phyloP scores from a whole-genome alignment of 2,797 vertebrate genomes.

The Hipposideros larvatus region DNA sequence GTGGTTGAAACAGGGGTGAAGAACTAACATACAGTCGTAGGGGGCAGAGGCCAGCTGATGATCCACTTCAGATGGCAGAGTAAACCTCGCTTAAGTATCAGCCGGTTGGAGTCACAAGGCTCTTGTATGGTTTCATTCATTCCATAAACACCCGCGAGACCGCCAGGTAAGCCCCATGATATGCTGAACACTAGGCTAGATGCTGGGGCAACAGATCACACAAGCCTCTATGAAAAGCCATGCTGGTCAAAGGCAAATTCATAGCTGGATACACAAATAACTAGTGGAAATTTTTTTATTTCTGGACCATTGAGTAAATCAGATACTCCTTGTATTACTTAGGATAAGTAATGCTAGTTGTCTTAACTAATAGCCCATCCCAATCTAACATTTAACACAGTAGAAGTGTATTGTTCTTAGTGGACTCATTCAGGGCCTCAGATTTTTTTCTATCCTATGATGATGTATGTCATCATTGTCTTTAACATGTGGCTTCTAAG shows the following conservation, averaged over 20 bases:
- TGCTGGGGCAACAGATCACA: no score
- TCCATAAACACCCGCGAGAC: not conserved
- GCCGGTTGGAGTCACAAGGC: not conserved
- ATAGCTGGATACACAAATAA: not conserved
- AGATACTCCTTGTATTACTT: not conserved
- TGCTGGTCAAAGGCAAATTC: not conserved
- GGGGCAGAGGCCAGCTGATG: not conserved
- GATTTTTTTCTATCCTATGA: not conserved
- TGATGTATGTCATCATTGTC: not conserved
- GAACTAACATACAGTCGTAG: not conserved
- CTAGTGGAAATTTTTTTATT: not conserved
- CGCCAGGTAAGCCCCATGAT: not conserved
- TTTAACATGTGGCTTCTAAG: not conserved
- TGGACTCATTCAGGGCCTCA: not conserved
- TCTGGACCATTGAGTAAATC: not conserved
- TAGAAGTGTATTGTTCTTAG: not conserved
- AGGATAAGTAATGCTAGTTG: not conserved
- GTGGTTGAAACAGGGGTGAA: not conserved
- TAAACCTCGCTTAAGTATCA: not conserved
- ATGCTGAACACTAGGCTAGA: not conserved
- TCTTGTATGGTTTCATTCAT: not conserved
- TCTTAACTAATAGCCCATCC: not conserved
- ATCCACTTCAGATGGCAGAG: not conserved
- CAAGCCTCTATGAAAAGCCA: not conserved
- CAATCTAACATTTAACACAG: not conserved